Evolutionary conservation across 2,113 vertebrate genomes (phyloP).

Genomic region (Leucopsar rothschildi): DNA sequence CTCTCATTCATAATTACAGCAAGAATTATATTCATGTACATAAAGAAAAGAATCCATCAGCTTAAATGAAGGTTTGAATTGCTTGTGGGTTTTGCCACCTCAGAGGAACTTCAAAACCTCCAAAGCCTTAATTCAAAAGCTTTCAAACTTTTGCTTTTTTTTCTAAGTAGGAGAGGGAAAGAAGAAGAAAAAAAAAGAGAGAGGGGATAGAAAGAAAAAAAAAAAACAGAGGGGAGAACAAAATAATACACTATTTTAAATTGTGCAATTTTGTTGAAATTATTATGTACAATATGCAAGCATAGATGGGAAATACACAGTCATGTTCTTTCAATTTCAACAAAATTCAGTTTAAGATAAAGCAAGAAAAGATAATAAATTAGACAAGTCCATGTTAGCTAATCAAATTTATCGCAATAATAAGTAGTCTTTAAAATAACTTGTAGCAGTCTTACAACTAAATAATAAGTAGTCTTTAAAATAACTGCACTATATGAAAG

Average conservation of each 20-base stretch:
- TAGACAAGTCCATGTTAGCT: background rate
- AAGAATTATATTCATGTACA: background rate
- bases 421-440: no score
- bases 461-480: background rate
- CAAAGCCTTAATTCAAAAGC: background rate
- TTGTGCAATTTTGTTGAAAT: background rate
- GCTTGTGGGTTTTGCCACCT: background rate
- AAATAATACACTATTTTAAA: background rate
- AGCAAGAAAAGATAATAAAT: background rate
- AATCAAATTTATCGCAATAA: background rate
- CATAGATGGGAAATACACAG: background rate
- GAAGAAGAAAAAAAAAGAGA: background rate
- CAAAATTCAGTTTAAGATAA: background rate
- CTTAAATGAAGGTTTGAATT: background rate
- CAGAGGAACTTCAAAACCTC: background rate
- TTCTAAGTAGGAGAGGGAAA: background rate
- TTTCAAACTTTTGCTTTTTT: background rate
- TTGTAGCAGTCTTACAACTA: background rate
- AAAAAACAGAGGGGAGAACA: rapidly evolving
- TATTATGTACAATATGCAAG: background rate
- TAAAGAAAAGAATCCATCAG: background rate
- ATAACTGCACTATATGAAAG: background rate
- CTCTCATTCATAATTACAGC: background rate
- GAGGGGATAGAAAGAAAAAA: no score
- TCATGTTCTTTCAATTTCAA: background rate